Percentiles rank a stretch among this genome's conserved stretches.
Evolutionary conservation across 2,888 invertebrate species (phyloP).

Genomic region (Tupiocoris notatus): DNA sequence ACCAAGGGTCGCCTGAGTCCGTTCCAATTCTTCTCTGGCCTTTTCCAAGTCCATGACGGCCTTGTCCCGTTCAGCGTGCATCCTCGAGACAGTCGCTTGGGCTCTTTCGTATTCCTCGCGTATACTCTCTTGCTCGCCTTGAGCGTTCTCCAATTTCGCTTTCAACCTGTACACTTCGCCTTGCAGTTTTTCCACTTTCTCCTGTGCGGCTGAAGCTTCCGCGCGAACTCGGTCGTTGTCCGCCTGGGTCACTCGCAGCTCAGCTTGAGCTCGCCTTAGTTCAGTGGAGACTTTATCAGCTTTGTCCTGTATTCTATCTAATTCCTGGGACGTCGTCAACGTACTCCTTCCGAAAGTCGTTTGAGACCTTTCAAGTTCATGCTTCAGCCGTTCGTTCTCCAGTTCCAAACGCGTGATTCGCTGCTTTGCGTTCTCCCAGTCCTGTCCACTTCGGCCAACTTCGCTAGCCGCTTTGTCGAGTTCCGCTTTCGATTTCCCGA

Average conservation of each 20-base stretch:
- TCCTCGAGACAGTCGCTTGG: constrained; percentile 76
- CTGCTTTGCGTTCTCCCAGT: constrained; percentile 84
- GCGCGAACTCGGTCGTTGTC: constrained; percentile 83
- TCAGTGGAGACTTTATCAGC: constrained; percentile 84
- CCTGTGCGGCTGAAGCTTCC: constrained; percentile 81
- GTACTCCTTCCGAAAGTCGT: constrained; percentile 80
- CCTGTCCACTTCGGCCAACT: constrained; percentile 82
- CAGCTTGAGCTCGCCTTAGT: constrained; percentile 82
- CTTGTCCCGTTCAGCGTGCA: constrained; percentile 85
- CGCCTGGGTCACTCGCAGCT: constrained; percentile 85
- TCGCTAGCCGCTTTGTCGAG: constrained; percentile 88
- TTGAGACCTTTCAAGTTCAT: constrained; percentile 80
- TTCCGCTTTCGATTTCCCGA: constrained; percentile 92
- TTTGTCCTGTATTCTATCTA: constrained; percentile 78
- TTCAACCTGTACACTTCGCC: constrained; percentile 92
- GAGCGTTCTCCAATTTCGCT: constrained; percentile 90
- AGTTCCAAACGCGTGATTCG: constrained; percentile 79
- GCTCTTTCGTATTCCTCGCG: constrained; percentile 88
- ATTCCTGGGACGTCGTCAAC: constrained; percentile 76
- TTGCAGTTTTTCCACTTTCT: constrained; percentile 90
- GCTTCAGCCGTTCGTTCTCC: constrained; percentile 84
- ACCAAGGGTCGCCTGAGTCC: constrained; percentile 83
- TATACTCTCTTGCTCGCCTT: constrained; percentile 88
- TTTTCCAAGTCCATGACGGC: constrained; percentile 82
- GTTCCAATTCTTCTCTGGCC: constrained; percentile 81